Evolutionary conservation across 1,140 invertebrate genomes (phyloP).

Genomic region (Drosophila tristis): DNA sequence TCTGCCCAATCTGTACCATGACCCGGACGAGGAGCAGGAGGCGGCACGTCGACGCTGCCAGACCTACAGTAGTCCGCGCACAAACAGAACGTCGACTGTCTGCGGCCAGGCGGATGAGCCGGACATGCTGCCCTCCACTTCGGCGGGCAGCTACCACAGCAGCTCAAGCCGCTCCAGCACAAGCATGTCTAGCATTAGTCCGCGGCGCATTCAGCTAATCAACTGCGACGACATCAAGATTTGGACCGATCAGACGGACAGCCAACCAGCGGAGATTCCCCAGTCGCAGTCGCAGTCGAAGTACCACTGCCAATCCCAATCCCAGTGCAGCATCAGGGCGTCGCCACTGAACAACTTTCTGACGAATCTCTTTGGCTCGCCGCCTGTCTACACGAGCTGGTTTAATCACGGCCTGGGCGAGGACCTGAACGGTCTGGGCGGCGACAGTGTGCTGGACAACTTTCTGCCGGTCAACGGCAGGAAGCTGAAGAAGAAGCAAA

Average conservation of each 20-base stretch:
- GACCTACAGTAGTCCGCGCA: constrained; percentile 38
- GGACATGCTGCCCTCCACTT: constrained; percentile 19
- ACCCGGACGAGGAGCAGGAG: constrained; percentile 8
- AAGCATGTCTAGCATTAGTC: constrained; percentile 29
- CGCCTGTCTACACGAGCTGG: constrained; percentile 73
- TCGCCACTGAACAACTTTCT: constrained; percentile 65
- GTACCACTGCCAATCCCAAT: not conserved
- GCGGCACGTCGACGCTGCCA: constrained; percentile 35
- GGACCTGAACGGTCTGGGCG: constrained; percentile 7
- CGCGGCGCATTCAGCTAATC: constrained; percentile 64
- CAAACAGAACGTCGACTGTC: not conserved
- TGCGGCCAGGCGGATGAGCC: not conserved
- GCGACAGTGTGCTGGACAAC: constrained; percentile 60
- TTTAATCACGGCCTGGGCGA: constrained; percentile 46
- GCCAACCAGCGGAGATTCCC: constrained; percentile 7
- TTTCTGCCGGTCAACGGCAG: constrained; percentile 84
- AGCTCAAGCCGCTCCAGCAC: constrained; percentile 23
- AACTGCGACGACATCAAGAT: constrained; percentile 82
- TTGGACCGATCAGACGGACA: constrained; percentile 71
- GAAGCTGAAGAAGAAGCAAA: constrained; percentile 86
- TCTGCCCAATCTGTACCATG: constrained; percentile 41
- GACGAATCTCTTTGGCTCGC: constrained; percentile 63
- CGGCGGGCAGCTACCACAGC: constrained; percentile 19
- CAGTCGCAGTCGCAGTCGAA: constrained; percentile 19
- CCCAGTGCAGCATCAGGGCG: constrained; percentile 6